These are phyloP conservation scores for Pelvicachromis taeniatus DNA, from an alignment of 2,113 vertebrate species.

Conservation along the genomic window DNA sequence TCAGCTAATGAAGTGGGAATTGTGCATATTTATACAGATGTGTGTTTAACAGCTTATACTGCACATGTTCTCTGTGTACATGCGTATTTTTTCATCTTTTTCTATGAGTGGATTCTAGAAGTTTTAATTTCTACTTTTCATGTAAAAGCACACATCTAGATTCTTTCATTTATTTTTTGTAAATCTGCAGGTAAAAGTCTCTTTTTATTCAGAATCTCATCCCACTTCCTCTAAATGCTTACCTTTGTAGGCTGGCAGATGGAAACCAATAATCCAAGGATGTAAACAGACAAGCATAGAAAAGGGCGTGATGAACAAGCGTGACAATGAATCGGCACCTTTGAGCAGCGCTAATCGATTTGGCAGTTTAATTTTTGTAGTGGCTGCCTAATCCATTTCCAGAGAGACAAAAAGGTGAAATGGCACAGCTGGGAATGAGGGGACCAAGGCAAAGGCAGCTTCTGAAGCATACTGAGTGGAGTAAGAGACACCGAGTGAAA, in stretches of 20 bases:
- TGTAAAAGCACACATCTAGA: not conserved
- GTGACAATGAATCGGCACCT: slow-evolving; percentile 27
- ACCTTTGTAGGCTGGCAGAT: not conserved
- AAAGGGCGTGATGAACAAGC: slow-evolving; percentile 28
- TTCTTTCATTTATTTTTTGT: not conserved
- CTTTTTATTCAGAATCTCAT: not conserved
- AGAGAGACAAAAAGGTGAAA: slow-evolving; percentile 48
- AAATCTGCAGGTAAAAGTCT: not conserved
- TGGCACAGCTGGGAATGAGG: slow-evolving; percentile 19
- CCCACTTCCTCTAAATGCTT: not conserved
- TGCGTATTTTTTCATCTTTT: not conserved
- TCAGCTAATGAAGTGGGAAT: not conserved
- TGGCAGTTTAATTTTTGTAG: slow-evolving; percentile 42
- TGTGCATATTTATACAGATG: not conserved
- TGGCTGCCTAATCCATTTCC: slow-evolving; percentile 32
- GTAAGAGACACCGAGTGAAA: slow-evolving; percentile 47
- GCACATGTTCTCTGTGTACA: not conserved
- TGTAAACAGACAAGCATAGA: not conserved
- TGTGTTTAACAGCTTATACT: not conserved
- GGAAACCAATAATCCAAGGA: not conserved
- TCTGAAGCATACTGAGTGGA: slow-evolving; percentile 38
- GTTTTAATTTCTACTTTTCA: not conserved
- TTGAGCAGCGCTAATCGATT: slow-evolving; percentile 45
- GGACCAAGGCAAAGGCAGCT: slow-evolving; percentile 1
- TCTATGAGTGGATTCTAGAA: rapidly evolving